Base-by-base conservation (phyloP, 2,797 vertebrate species). In the Diplodus sargus region DNA sequence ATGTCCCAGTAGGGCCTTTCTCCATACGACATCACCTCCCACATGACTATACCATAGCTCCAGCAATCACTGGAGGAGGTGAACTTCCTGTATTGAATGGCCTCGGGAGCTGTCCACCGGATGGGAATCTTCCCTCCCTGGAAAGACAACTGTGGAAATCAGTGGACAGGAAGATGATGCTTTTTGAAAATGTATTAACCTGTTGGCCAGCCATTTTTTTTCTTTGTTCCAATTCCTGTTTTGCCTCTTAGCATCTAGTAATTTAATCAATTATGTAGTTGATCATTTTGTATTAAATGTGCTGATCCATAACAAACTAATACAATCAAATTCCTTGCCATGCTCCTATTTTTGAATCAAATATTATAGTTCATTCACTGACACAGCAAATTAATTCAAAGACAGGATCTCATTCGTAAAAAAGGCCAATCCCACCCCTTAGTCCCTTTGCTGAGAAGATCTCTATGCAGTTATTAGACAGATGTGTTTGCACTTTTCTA, bases 1-100 rank as follows among this genome's bases (percentile, higher is more conserved):
- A 96, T 95, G 89, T 95, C 95, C 95, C 95, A 96, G 88, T 95
- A 96, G 2, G 95, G 95, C 74, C 95, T 90, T 80, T 96, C 95
- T 79, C 95, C 95, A n/a, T 95, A 96, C 11, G 95, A 96, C 95
- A 95, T 95, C 81, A 96, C 94, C 74, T 96, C 95, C 95, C 95
- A 96, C 95, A 96, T 96, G 67, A 96, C 95, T 1, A 96, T 95
- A 57, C 95, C 95, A 16, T 95, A 96, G 85, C 95, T 96, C 95
- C 95, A 96, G 75, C 94, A 94, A 45, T 96, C 95, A 84, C 95
- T 96, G 73, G 95, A 95, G 1, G 94, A 95, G 10, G 95, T 96
- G 87, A 96, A 96, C 89, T 96, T 96, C 87, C 95, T 93, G 90
- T 94, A 96, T 82, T 95, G 95, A 67, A 96, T 96, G 74, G 95